These are phyloP conservation scores for Bombus soroeensis DNA, from an alignment of 1,140 invertebrate species.

Conservation along the genomic window DNA sequence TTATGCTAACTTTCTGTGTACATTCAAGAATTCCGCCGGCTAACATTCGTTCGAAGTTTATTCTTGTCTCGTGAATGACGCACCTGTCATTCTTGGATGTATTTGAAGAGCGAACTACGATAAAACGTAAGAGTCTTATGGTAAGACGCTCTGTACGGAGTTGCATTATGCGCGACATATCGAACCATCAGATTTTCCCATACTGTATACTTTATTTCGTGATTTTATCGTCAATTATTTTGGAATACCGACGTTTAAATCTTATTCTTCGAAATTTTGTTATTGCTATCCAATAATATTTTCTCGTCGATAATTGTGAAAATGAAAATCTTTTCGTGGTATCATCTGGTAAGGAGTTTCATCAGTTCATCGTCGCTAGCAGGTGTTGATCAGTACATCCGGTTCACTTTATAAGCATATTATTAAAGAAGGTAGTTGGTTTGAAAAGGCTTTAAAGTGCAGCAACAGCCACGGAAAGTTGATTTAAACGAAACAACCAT, in stretches of 20 bases:
- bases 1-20: not conserved
- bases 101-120: not conserved
- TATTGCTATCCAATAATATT: too few relatives aligned
- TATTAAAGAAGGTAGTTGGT: not conserved
- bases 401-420: slow-evolving; percentile 10
- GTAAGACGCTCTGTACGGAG: slow-evolving; percentile 8
- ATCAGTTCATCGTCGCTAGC: not conserved
- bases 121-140: slow-evolving; percentile 24
- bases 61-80: not conserved
- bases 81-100: not conserved
- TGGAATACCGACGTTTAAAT: not conserved
- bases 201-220: not conserved
- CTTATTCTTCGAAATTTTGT: not conserved
- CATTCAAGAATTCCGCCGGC: not conserved
- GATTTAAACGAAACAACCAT: slow-evolving; percentile 14
- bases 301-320: not conserved
- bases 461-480: not conserved
- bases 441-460: not conserved
- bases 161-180: not conserved
- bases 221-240: not conserved
- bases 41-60: not conserved
- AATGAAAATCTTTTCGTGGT: not conserved
- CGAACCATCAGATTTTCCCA: not conserved
- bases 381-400: slow-evolving; percentile 1
- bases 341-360: too few relatives aligned